Percentiles rank a stretch among this genome's conserved stretches.
phyloP scores from a whole-genome alignment of 2,113 vertebrate genomes.

The Montifringilla adamsi region DNA sequence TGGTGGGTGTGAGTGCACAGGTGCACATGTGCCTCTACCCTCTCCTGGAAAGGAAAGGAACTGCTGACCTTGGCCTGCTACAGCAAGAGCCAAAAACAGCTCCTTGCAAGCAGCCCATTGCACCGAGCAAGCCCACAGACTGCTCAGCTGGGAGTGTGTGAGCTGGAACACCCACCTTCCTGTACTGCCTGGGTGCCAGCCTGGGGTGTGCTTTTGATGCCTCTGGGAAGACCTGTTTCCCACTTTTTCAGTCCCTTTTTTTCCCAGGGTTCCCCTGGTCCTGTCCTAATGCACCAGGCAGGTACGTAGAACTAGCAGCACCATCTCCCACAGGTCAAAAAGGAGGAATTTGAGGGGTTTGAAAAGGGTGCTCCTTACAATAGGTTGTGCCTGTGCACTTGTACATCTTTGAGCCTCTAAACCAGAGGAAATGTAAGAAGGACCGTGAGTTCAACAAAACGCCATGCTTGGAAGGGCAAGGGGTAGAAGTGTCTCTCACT shows the following conservation, averaged over 20 bases:
- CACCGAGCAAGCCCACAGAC: not conserved
- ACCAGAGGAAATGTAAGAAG: not conserved
- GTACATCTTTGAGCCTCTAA: not conserved
- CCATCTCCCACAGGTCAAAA: not conserved
- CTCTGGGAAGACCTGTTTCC: not conserved
- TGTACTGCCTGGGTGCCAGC: not conserved
- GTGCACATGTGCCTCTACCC: not conserved
- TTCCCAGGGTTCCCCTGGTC: not conserved
- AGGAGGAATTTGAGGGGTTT: not conserved
- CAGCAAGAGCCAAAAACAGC: not conserved
- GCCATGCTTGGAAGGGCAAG: not conserved
- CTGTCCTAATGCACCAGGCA: not conserved
- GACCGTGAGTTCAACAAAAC: not conserved
- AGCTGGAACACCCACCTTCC: not conserved
- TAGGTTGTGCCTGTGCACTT: not conserved
- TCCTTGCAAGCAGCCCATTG: not conserved
- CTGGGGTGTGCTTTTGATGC: not conserved
- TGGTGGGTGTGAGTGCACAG: not conserved
- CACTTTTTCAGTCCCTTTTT: not conserved
- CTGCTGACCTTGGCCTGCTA: not conserved
- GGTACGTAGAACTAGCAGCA: fast-evolving
- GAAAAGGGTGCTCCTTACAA: not conserved
- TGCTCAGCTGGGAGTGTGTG: not conserved
- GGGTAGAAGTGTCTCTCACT: not conserved
- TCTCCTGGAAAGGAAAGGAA: not conserved